Percentiles rank a stretch among this genome's conserved stretches.
These are phyloP conservation scores for Sebastes schlegelii DNA, from an alignment of 2,113 vertebrate species.

Conservation along the genomic window DNA sequence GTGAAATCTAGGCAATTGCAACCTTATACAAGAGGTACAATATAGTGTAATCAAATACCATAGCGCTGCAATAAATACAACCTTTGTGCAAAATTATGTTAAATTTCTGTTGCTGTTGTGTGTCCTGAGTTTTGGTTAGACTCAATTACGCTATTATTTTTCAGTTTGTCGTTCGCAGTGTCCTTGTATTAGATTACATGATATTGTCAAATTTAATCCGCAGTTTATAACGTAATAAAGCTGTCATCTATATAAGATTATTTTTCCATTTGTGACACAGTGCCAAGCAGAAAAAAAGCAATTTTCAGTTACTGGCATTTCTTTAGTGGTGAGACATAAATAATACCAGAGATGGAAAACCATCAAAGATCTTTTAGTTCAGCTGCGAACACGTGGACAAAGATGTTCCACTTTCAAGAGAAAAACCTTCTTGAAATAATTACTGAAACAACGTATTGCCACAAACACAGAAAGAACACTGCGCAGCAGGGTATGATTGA, in stretches of 20 bases:
- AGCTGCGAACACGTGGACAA: not conserved
- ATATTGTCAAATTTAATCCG: constrained; percentile 31
- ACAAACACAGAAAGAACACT: constrained; percentile 14
- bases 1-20: not conserved
- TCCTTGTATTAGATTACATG: constrained; percentile 32
- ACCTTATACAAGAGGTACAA: not conserved
- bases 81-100: not conserved
- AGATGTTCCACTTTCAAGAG: not conserved
- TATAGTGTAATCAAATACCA: not conserved
- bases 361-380: not conserved
- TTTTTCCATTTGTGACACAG: constrained; percentile 27
- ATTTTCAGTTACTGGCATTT: constrained; percentile 32
- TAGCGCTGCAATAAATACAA: not conserved
- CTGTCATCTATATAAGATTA: constrained; percentile 24
- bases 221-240: constrained; percentile 37
- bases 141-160: constrained; percentile 23
- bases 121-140: not conserved
- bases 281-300: constrained; percentile 18
- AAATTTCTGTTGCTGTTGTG: not conserved
- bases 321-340: constrained; percentile 20
- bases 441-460: not conserved
- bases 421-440: constrained; percentile 1
- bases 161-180: not conserved
- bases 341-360: not conserved
- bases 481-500: constrained; percentile 20